A percentile compares a stretch with the other conserved stretches of the same genome.
Evolutionary conservation across 2,113 vertebrate species (phyloP).

Genomic region (Emydura subglobosa): DNA sequence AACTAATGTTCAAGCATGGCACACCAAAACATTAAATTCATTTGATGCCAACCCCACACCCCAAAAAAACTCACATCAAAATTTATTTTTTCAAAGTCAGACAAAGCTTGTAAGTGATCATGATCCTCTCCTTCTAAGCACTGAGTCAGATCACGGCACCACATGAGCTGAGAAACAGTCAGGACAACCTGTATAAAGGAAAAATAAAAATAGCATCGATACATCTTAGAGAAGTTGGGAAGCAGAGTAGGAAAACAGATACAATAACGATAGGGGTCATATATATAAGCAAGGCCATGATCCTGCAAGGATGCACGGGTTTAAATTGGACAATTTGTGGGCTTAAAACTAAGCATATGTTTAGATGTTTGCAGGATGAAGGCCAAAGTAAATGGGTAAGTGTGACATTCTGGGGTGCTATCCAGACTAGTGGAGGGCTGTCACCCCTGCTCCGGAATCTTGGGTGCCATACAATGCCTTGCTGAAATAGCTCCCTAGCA

Average conservation of each 20-base stretch:
- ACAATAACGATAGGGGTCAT: not conserved
- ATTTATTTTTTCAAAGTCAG: constrained; percentile 84
- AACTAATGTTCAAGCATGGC: not conserved
- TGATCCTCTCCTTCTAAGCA: constrained; percentile 79
- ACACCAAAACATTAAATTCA: not conserved
- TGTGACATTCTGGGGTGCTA: not conserved
- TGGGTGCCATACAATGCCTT: not conserved
- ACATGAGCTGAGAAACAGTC: constrained; percentile 89
- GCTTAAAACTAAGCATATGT: not conserved
- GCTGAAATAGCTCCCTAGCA: not conserved
- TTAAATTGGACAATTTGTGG: not conserved
- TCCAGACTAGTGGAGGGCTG: not conserved
- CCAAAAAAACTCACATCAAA: constrained; percentile 78
- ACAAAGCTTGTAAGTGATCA: constrained; percentile 77
- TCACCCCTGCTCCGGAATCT: not conserved
- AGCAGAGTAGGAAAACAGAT: not conserved
- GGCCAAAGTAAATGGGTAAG: not conserved
- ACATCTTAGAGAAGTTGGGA: not conserved
- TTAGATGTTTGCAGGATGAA: not conserved
- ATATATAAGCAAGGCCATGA: not conserved
- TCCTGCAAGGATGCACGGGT: not conserved
- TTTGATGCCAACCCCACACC: not conserved
- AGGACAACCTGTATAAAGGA: constrained; percentile 81
- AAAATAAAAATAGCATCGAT: not conserved
- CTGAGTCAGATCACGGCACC: constrained; percentile 85